phyloP scores from a whole-genome alignment of 2,113 vertebrate species.

The Microcebus murinus region DNA sequence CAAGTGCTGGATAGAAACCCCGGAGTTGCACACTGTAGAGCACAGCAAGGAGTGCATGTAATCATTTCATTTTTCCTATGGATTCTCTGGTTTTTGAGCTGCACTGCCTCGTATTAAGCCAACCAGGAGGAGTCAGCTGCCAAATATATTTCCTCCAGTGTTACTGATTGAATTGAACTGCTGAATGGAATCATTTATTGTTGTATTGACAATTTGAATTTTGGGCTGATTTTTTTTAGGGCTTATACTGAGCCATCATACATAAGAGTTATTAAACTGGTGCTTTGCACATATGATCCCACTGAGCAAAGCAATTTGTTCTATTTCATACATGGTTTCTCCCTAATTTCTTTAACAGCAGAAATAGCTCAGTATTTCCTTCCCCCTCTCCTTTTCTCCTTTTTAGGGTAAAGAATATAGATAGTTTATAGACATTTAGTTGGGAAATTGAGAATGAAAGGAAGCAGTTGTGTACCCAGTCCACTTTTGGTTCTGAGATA shows the following conservation, averaged over 20 bases:
- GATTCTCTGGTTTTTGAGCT: neutral
- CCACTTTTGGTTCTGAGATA: neutral
- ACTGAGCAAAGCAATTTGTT: neutral
- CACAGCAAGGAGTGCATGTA: neutral
- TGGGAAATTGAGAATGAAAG: neutral
- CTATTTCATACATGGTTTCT: neutral
- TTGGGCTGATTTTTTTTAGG: neutral
- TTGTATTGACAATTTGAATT: neutral
- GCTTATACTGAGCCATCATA: neutral
- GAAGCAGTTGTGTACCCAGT: neutral
- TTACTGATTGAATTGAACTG: neutral
- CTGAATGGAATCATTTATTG: neutral
- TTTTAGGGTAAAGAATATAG: neutral
- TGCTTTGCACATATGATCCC: neutral
- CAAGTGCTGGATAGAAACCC: neutral
- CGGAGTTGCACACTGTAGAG: neutral
- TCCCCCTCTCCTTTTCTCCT: neutral
- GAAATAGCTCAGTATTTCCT: neutral
- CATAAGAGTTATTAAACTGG: neutral
- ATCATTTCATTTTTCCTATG: neutral
- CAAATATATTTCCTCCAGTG: neutral
- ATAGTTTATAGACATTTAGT: neutral
- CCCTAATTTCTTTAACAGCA: neutral
- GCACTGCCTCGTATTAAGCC: neutral
- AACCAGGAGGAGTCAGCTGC: neutral